phyloP scores from a whole-genome alignment of 2,113 vertebrate species.

The Sylvia atricapilla region DNA sequence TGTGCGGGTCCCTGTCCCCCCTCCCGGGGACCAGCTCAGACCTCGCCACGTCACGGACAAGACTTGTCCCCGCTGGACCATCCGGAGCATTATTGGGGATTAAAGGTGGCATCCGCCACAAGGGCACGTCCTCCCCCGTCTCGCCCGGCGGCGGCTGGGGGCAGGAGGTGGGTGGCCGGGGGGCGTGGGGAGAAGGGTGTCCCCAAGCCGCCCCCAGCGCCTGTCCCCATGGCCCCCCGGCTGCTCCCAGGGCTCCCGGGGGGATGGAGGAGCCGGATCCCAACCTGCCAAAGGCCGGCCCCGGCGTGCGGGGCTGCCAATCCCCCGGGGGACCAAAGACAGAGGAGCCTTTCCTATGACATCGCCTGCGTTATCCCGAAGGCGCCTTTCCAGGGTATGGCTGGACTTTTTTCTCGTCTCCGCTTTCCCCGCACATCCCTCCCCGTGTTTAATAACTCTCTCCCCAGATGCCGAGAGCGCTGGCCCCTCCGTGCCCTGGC shows the following conservation, averaged over 20 bases:
- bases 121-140: neutral
- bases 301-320: neutral
- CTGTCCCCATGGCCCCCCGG: neutral
- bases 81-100: constrained; percentile 34
- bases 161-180: neutral
- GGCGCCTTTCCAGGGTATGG: neutral
- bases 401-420: neutral
- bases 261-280: neutral
- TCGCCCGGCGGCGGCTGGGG: neutral
- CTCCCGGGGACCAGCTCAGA: neutral
- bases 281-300: neutral
- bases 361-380: neutral
- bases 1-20: neutral
- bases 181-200: neutral
- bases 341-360: neutral
- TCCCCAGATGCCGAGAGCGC: neutral
- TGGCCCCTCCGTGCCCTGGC: neutral
- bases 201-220: neutral
- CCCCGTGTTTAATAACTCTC: neutral
- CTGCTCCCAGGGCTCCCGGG: accelerated
- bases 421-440: neutral
- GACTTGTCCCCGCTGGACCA: constrained; percentile 2
- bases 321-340: neutral
- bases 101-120: constrained; percentile 28
- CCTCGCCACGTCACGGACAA: neutral